Evolutionary conservation across 2,113 vertebrate genomes (phyloP).

Genomic region (crab-eating macaque (Macaca fascicularis)): T2T-MFA8v1.1 NC_088378.1:152831001-152831500

Average conservation of each 20-base stretch:
- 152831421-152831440: not conserved
- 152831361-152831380: fast-evolving
- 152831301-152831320: not conserved
- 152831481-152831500: not conserved
- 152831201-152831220: not conserved
- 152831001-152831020: not conserved
- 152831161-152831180: not conserved
- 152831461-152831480: not conserved
- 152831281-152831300: not conserved
- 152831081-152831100: not conserved
- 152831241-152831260: too few species aligned
- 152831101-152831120: not conserved
- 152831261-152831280: not conserved
- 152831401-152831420: not conserved
- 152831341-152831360: not conserved
- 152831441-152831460: not conserved
- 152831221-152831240: not conserved
- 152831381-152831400: not conserved
- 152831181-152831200: not conserved
- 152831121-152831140: not conserved
- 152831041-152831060: not conserved
- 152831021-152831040: not conserved
- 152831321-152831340: not conserved
- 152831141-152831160: not conserved
- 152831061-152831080: not conserved